Evolutionary conservation across 1,140 invertebrate species (phyloP).

Genomic region (Calosoma granatense): DNA sequence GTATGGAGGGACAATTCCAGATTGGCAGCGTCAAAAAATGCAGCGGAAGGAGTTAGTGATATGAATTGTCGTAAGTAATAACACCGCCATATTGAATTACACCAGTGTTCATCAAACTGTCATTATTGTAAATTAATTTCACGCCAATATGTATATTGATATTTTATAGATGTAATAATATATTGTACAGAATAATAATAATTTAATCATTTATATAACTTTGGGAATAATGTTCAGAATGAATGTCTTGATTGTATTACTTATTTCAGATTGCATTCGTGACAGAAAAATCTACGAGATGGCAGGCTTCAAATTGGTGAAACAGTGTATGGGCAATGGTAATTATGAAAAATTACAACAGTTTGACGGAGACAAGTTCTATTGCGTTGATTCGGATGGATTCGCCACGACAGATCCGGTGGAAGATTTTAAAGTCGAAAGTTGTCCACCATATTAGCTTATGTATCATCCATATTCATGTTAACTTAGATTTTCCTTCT

Average conservation of each 20-base stretch:
- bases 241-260: conserved; percentile 12
- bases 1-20: conserved; percentile 39
- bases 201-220: neutral
- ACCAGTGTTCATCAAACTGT: neutral
- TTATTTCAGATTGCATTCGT: conserved; percentile 42
- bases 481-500: no score
- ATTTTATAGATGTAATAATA: neutral
- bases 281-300: conserved; percentile 38
- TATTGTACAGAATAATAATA: neutral
- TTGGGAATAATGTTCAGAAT: neutral
- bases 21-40: conserved; percentile 36
- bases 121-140: conserved; percentile 9
- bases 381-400: conserved; percentile 44
- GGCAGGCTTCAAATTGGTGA: conserved; percentile 33
- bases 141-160: neutral
- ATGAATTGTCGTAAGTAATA: conserved; percentile 45
- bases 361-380: conserved; percentile 30
- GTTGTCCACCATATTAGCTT: no score
- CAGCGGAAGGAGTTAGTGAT: conserved; percentile 27
- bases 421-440: neutral
- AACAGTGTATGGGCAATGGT: conserved; percentile 37
- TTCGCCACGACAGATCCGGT: conserved; percentile 28
- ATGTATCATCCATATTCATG: no score
- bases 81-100: conserved; percentile 2
- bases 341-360: conserved; percentile 40